These are phyloP conservation scores for Junonia oenone DNA, from an alignment of 2,888 invertebrate genomes.

Conservation along the genomic window DNA sequence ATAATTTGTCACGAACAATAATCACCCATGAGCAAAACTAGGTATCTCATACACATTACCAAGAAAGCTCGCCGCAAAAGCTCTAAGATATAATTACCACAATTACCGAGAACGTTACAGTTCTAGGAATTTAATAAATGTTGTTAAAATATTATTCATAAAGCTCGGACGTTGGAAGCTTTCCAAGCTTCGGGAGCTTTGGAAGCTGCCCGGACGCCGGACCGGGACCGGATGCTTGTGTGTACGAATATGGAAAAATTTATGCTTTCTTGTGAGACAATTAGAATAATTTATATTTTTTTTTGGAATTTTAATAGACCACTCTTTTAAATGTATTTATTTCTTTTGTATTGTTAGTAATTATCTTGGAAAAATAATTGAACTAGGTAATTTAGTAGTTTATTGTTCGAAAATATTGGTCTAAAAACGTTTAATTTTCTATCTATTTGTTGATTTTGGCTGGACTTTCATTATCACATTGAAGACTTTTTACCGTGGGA, in stretches of 20 bases:
- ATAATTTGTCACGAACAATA: too few species aligned
- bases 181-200: constrained; percentile 21
- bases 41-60: too few species aligned
- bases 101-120: constrained; percentile 1
- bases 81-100: background rate
- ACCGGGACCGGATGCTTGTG: constrained; percentile 14
- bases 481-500: too few species aligned
- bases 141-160: constrained; percentile 11
- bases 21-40: too few species aligned
- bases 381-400: too few species aligned
- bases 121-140: constrained; percentile 17
- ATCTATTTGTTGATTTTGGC: too few species aligned
- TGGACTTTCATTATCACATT: too few species aligned
- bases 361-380: too few species aligned
- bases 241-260: background rate
- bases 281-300: background rate
- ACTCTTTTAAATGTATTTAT: too few species aligned
- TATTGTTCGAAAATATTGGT: too few species aligned
- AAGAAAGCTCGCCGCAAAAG: background rate
- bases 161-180: constrained; percentile 15
- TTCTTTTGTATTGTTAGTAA: too few species aligned
- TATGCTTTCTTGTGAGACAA: background rate
- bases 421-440: too few species aligned
- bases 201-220: constrained; percentile 11
- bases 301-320: background rate